Conservation (phyloP, 2,888 invertebrate genomes). For the Ormyrus rosae region DNA sequence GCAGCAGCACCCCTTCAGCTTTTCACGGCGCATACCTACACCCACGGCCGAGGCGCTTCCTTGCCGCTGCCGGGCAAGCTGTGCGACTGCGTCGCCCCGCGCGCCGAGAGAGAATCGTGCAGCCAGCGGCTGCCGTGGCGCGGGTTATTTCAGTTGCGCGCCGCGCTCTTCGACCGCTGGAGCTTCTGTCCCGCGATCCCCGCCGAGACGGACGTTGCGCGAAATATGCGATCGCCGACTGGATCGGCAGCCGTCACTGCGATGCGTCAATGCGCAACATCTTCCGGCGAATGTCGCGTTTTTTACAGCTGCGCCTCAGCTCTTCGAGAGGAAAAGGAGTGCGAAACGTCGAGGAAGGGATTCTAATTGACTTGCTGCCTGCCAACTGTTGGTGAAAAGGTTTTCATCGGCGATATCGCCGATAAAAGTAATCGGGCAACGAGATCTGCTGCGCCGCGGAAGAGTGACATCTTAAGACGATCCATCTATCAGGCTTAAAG, state of each 20-base stretch:
- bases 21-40: too few relatives aligned
- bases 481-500: too few relatives aligned
- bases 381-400: too few relatives aligned
- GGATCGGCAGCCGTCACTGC: not conserved
- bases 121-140: slow-evolving; percentile 28
- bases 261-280: not conserved
- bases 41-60: not conserved
- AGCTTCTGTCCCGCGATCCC: slow-evolving; percentile 51
- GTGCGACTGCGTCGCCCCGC: slow-evolving; percentile 35
- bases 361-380: too few relatives aligned
- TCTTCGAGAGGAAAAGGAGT: too few relatives aligned
- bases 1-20: too few relatives aligned
- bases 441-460: too few relatives aligned
- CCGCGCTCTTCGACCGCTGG: slow-evolving; percentile 67
- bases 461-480: too few relatives aligned
- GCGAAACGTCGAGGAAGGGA: too few relatives aligned
- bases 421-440: too few relatives aligned
- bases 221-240: not conserved
- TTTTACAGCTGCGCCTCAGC: too few relatives aligned
- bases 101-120: slow-evolving; percentile 11
- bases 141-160: slow-evolving; percentile 64
- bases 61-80: not conserved
- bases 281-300: not conserved
- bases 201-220: not conserved
- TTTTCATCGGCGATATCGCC: too few relatives aligned